Evolutionary conservation across 2,888 invertebrate species (phyloP).

Genomic region (Cylloceria caligata): DNA sequence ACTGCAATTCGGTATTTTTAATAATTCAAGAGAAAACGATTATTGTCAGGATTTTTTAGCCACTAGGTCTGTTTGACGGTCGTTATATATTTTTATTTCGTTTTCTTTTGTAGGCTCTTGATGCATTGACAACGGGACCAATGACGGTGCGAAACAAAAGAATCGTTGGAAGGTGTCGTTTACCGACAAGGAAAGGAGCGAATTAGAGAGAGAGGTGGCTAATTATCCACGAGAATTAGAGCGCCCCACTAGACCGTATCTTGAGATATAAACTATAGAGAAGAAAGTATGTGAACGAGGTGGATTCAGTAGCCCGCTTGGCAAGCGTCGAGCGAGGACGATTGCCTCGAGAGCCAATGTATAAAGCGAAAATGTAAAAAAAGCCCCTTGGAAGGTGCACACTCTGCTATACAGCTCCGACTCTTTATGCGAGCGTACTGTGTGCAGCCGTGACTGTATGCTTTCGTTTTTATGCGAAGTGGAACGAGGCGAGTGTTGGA

Average conservation of each 20-base stretch:
- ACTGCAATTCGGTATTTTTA: slow-evolving; percentile 70
- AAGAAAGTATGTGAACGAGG: no score
- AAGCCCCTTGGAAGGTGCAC: not conserved
- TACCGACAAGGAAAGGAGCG: not conserved
- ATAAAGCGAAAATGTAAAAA: slow-evolving; percentile 24
- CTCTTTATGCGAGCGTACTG: not conserved
- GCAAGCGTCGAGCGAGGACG: slow-evolving; percentile 11
- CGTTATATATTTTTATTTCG: not conserved
- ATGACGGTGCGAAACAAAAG: not conserved
- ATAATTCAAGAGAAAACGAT: slow-evolving; percentile 55
- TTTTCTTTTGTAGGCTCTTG: slow-evolving; percentile 4
- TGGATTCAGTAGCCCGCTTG: no score
- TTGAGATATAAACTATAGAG: slow-evolving; percentile 3
- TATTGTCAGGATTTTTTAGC: not conserved
- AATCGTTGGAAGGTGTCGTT: slow-evolving; percentile 44
- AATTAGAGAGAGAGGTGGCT: slow-evolving; percentile 14
- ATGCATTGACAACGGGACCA: slow-evolving; percentile 11
- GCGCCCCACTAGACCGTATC: slow-evolving; percentile 5
- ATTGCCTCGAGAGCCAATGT: slow-evolving; percentile 34
- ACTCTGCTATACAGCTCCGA: not conserved
- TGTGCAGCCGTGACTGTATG: not conserved
- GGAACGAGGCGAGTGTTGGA: not conserved
- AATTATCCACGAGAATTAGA: slow-evolving; percentile 55
- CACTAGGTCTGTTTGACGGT: not conserved
- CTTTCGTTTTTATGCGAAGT: slow-evolving; percentile 12